These are phyloP conservation scores for Aselliscus stoliczkanus DNA, from an alignment of 2,797 vertebrate genomes.

Conservation along the genomic window DNA sequence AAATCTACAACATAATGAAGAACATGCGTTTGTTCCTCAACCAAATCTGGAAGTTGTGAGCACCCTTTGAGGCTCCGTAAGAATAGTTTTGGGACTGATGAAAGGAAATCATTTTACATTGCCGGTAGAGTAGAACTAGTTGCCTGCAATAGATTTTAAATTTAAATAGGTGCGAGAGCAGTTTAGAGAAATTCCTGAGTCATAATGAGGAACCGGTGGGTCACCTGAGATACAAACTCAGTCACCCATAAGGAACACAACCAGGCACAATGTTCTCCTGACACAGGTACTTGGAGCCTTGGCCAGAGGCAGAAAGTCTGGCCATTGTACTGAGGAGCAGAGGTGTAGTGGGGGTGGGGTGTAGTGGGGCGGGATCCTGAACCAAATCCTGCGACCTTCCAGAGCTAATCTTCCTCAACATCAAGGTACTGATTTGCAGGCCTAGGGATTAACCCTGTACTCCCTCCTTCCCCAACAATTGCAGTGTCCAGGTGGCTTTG, in stretches of 20 bases:
- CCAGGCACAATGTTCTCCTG: not conserved
- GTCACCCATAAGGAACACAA: not conserved
- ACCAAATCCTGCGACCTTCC: not conserved
- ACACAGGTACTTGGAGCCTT: not conserved
- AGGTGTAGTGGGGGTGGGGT: not conserved
- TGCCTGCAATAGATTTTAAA: not conserved
- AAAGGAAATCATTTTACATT: not conserved
- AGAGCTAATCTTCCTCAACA: not conserved
- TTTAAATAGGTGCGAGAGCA: not conserved
- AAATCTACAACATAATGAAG: not conserved
- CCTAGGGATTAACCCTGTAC: not conserved
- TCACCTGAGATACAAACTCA: not conserved
- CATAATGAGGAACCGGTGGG: not conserved
- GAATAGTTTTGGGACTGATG: not conserved
- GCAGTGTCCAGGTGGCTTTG: not conserved
- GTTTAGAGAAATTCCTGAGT: not conserved
- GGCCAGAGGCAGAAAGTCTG: not conserved
- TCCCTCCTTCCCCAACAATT: not conserved
- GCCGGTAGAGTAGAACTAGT: not conserved
- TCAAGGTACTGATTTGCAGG: not conserved
- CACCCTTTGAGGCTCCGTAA: not conserved
- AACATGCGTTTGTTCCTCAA: not conserved
- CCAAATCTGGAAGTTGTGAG: not conserved
- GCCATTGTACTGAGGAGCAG: not conserved
- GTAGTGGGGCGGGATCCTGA: not conserved